Percentiles rank a stretch among this genome's conserved stretches.
phyloP scores from a whole-genome alignment of 2,888 invertebrate species.

The Helleia helle region DNA sequence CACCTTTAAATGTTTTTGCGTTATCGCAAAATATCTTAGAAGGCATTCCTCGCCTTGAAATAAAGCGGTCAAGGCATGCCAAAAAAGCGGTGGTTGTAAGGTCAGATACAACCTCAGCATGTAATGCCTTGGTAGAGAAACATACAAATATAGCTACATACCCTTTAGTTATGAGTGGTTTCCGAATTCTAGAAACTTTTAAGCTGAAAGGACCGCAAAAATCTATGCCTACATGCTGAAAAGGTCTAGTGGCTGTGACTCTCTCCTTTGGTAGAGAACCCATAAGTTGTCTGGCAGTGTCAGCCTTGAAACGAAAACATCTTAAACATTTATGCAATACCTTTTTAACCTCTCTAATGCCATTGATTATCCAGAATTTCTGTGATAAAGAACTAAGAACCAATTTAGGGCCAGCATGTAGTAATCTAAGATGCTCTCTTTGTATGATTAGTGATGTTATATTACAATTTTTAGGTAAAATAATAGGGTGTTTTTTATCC shows the following conservation, averaged over 20 bases:
- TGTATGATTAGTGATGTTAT: not conserved
- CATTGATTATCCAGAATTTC: not conserved
- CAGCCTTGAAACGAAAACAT: too few relatives aligned
- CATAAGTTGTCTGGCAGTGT: too few relatives aligned
- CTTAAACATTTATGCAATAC: not conserved
- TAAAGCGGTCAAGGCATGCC: constrained; percentile 17
- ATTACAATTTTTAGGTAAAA: not conserved
- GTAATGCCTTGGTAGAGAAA: too few relatives aligned
- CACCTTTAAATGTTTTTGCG: constrained; percentile 18
- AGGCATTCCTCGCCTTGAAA: constrained; percentile 16
- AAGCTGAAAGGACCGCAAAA: too few relatives aligned
- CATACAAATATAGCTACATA: too few relatives aligned
- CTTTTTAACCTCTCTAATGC: not conserved
- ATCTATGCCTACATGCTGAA: too few relatives aligned
- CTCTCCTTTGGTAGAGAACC: too few relatives aligned
- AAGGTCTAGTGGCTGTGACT: too few relatives aligned
- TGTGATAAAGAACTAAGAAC: not conserved
- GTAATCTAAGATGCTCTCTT: not conserved
- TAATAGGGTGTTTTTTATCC: not conserved
- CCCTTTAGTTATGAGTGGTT: too few relatives aligned
- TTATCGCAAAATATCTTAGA: constrained; percentile 19
- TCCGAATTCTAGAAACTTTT: too few relatives aligned
- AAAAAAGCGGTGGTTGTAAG: too few relatives aligned
- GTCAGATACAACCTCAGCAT: too few relatives aligned
- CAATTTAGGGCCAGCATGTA: not conserved